These are phyloP conservation scores for Brachystomella parvula DNA, from an alignment of 1,140 invertebrate species.

Conservation along the genomic window DNA sequence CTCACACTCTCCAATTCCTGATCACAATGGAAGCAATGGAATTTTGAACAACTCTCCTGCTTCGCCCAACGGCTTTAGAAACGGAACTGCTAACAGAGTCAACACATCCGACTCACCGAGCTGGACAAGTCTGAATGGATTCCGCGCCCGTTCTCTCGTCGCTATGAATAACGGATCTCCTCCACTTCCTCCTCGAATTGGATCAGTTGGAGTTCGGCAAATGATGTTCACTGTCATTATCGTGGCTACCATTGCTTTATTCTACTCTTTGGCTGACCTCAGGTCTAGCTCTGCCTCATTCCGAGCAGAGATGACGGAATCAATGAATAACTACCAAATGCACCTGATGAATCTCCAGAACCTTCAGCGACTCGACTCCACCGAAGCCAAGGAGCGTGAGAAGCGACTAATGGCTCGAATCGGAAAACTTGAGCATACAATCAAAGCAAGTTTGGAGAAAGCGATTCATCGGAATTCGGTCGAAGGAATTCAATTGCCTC, in stretches of 20 bases:
- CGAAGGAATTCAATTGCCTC: neutral
- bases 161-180: neutral
- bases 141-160: neutral
- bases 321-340: neutral
- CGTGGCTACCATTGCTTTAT: neutral
- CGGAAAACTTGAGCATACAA: neutral
- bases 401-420: neutral
- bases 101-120: neutral
- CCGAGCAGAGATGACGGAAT: neutral
- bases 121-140: too few relatives aligned
- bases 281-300: neutral
- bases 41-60: neutral
- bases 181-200: neutral
- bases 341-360: neutral
- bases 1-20: neutral
- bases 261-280: neutral
- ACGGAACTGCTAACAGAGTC: neutral
- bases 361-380: neutral
- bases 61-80: neutral
- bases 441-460: neutral
- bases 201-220: neutral
- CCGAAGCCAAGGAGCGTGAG: neutral
- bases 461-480: neutral
- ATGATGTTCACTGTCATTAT: neutral
- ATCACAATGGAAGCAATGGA: too few relatives aligned